These are phyloP conservation scores for Gymnoscopelus braueri DNA, from an alignment of 2,797 vertebrate species.

Conservation along the genomic window DNA sequence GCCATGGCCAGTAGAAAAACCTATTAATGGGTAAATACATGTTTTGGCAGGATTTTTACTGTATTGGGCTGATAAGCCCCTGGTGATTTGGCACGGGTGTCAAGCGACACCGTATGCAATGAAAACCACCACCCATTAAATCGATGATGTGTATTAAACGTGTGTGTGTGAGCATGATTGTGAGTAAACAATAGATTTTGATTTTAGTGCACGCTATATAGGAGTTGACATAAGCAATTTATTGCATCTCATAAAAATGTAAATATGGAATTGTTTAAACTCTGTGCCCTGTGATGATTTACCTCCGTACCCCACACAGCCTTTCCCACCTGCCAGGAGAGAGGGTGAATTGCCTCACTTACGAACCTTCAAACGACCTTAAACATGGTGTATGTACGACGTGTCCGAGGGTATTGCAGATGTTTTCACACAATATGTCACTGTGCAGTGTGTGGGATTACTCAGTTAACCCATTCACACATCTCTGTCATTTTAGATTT, in stretches of 20 bases:
- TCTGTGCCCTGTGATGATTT: conserved; percentile 45
- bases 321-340: conserved; percentile 25
- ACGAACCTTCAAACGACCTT: conserved; percentile 36
- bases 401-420: conserved; percentile 4
- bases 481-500: too few species aligned
- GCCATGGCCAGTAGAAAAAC: conserved; percentile 50
- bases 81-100: conserved; percentile 53
- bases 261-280: conserved; percentile 57
- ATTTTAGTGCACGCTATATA: conserved; percentile 27
- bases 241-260: conserved; percentile 57
- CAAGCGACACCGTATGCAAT: conserved; percentile 38
- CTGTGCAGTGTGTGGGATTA: conserved; percentile 15
- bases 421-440: conserved; percentile 26
- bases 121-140: conserved; percentile 38
- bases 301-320: conserved; percentile 4
- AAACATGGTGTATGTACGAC: conserved; percentile 10
- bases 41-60: conserved; percentile 60
- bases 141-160: conserved; percentile 40
- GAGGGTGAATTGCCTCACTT: conserved; percentile 23
- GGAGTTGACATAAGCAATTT: conserved; percentile 44
- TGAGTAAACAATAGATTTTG: conserved; percentile 25
- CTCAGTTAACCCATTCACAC: too few species aligned
- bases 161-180: conserved; percentile 17
- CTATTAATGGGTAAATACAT: conserved; percentile 60
- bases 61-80: conserved; percentile 57